Evolutionary conservation across 92 coral and sea anemone genomes (phyloP).

Genomic region (Umimayanthus chanpuru): DNA sequence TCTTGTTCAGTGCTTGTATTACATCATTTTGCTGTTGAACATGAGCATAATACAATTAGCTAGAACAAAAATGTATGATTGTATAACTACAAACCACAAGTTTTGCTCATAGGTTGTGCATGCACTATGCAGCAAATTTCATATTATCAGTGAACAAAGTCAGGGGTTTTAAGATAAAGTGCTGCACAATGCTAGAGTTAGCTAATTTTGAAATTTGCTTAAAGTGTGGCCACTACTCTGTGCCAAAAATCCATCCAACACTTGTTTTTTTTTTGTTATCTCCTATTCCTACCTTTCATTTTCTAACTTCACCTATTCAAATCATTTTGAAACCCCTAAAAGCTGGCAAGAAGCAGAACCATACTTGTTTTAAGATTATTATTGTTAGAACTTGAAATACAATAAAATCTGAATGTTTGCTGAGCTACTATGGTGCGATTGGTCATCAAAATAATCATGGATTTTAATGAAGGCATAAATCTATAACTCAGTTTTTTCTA

Average conservation of each 20-base stretch:
- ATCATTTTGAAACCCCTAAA: background rate
- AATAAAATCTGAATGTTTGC: background rate
- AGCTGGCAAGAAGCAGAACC: conserved; percentile 9
- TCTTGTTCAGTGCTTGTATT: conserved; percentile 19
- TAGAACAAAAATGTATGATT: conserved; percentile 4
- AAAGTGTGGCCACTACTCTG: background rate
- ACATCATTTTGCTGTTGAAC: conserved; percentile 25
- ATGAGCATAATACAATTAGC: conserved; percentile 14
- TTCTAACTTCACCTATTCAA: background rate
- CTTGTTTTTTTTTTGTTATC: background rate
- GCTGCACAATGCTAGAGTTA: conserved; percentile 1
- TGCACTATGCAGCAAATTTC: background rate
- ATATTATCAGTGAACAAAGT: conserved; percentile 7
- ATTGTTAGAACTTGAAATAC: background rate
- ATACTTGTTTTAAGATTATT: background rate
- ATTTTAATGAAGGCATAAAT: background rate
- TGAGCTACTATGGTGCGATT: background rate
- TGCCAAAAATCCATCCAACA: conserved; percentile 4
- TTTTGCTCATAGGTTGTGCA: conserved; percentile 8
- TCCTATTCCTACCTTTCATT: background rate
- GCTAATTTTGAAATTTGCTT: conserved; percentile 18
- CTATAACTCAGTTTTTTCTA: background rate
- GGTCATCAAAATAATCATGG: background rate
- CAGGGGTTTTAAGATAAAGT: conserved; percentile 7
- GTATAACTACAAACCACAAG: conserved; percentile 22